phyloP scores from a whole-genome alignment of 2,888 invertebrate genomes.

The Apotomis betuletana region DNA sequence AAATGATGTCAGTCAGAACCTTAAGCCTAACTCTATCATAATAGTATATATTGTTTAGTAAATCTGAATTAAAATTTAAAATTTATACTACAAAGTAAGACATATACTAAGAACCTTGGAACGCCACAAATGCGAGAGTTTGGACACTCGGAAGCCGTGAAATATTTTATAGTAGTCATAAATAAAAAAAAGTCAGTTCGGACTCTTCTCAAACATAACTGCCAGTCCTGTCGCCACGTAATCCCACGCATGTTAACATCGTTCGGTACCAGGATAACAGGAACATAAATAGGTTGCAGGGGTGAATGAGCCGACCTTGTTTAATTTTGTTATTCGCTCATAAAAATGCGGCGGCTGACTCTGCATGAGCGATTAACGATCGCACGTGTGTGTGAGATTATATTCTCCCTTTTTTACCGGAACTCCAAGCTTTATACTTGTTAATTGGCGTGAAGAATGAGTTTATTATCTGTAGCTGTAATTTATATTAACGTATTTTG shows the following conservation, averaged over 20 bases:
- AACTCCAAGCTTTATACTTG: constrained; percentile 46
- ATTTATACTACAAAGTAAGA: neutral
- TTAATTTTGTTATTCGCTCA: constrained; percentile 58
- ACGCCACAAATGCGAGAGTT: neutral
- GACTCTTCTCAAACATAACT: constrained; percentile 3
- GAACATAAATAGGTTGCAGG: constrained; percentile 56
- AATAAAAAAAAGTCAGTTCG: constrained; percentile 21
- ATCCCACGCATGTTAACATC: constrained; percentile 48
- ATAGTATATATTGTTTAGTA: no score
- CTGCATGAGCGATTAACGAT: constrained; percentile 28
- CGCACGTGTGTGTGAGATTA: constrained; percentile 44
- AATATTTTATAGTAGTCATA: constrained; percentile 22
- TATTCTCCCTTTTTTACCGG: constrained; percentile 48
- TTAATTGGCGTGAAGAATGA: constrained; percentile 53
- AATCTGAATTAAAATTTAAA: neutral
- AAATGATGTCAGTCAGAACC: no score
- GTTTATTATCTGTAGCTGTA: constrained; percentile 13
- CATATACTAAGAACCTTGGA: neutral
- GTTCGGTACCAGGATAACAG: constrained; percentile 48
- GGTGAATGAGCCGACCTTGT: constrained; percentile 64
- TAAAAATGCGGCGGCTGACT: constrained; percentile 60
- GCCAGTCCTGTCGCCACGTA: constrained; percentile 22
- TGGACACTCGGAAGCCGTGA: constrained; percentile 1
- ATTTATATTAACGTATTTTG: neutral
- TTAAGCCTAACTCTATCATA: no score